phyloP scores from a whole-genome alignment of 2,888 invertebrate species.

The Diaperis boleti region DNA sequence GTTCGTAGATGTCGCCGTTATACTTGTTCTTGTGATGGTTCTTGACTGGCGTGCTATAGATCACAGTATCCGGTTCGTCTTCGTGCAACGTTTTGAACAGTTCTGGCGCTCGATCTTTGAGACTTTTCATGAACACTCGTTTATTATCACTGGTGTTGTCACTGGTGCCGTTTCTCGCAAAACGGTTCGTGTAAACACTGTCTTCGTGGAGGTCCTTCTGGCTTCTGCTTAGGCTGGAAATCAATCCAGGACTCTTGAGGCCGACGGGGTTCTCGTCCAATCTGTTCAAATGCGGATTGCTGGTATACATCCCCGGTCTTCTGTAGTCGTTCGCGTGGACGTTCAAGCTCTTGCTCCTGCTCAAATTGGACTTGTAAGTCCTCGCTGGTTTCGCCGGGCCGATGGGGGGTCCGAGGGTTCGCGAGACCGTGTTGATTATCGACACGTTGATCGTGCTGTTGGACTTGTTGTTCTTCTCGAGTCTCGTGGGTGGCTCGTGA shows the following conservation, averaged over 20 bases:
- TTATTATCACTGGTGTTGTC: slow-evolving; percentile 71
- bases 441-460: slow-evolving; percentile 78
- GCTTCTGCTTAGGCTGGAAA: slow-evolving; percentile 87
- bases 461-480: slow-evolving; percentile 70
- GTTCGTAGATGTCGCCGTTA: slow-evolving; percentile 65
- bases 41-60: slow-evolving; percentile 58
- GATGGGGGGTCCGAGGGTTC: slow-evolving; percentile 49
- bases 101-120: slow-evolving; percentile 79
- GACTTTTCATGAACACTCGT: slow-evolving; percentile 76
- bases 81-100: slow-evolving; percentile 79
- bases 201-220: slow-evolving; percentile 82
- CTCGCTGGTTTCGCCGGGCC: slow-evolving; percentile 84
- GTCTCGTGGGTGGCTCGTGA: slow-evolving; percentile 60
- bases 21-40: slow-evolving; percentile 55
- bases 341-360: slow-evolving; percentile 88
- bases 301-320: slow-evolving; percentile 74
- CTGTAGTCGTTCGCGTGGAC: slow-evolving; percentile 73
- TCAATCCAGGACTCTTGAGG: slow-evolving; percentile 87
- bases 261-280: slow-evolving; percentile 78
- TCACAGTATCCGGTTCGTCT: slow-evolving; percentile 68
- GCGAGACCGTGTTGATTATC: slow-evolving; percentile 69
- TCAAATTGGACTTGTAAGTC: slow-evolving; percentile 79
- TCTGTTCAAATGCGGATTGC: slow-evolving; percentile 81
- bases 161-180: slow-evolving; percentile 70
- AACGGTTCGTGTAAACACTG: slow-evolving; percentile 70